Percentiles rank a stretch among this genome's conserved stretches.
Conservation (phyloP, 1,140 invertebrate genomes). For the Lordiphosa stackelbergi region DNA sequence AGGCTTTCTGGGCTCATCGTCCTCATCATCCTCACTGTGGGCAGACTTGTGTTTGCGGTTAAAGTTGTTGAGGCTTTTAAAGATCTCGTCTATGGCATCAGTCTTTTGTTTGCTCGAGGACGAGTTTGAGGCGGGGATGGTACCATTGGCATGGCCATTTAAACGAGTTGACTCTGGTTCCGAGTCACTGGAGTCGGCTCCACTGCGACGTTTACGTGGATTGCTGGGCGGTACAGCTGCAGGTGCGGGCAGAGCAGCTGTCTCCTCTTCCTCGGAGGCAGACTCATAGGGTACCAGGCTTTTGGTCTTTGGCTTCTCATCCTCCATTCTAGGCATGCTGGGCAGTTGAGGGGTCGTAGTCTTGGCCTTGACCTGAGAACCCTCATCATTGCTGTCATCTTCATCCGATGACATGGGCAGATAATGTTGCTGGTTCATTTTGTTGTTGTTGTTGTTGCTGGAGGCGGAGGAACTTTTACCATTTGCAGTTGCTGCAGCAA, state of each 20-base stretch:
- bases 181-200: slow-evolving; percentile 40
- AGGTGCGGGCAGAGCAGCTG: slow-evolving; percentile 6
- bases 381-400: slow-evolving; percentile 44
- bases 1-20: slow-evolving; percentile 1
- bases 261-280: slow-evolving; percentile 69
- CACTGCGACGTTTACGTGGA: slow-evolving; percentile 56
- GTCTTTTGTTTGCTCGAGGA: slow-evolving; percentile 69
- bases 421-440: slow-evolving; percentile 38
- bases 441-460: slow-evolving; percentile 31
- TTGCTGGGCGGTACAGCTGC: slow-evolving; percentile 21
- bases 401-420: slow-evolving; percentile 68
- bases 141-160: background rate
- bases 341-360: slow-evolving; percentile 60
- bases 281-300: slow-evolving; percentile 75
- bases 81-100: slow-evolving; percentile 73
- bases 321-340: slow-evolving; percentile 59
- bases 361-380: slow-evolving; percentile 21
- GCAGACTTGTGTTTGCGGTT: slow-evolving; percentile 38
- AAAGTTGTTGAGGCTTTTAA: slow-evolving; percentile 60
- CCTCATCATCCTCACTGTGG: slow-evolving; percentile 10
- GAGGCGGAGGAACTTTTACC: slow-evolving; percentile 69
- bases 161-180: slow-evolving; percentile 24
- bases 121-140: slow-evolving; percentile 33
- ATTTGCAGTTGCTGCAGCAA: slow-evolving; percentile 47
- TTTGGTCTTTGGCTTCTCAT: slow-evolving; percentile 49